Conservation (phyloP, 92 coral and sea anemone genomes). For the Bergia puertoricense region DNA sequence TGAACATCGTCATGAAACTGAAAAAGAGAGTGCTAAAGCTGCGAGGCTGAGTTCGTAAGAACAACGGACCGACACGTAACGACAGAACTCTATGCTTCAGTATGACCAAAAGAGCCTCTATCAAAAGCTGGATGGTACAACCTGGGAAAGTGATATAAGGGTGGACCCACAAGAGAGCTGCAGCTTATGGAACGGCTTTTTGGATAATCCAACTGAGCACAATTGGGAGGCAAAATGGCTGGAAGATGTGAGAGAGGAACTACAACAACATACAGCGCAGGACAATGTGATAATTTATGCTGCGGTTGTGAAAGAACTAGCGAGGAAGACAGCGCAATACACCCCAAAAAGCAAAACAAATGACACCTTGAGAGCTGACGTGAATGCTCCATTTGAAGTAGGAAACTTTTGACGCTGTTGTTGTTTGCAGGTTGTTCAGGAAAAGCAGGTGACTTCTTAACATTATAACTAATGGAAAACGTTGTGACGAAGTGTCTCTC, state of each 20-base stretch:
- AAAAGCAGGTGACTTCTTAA: no score
- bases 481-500: no score
- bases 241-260: constrained; percentile 27
- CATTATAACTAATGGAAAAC: no score
- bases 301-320: constrained; percentile 19
- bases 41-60: constrained; percentile 30
- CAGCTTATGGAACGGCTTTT: constrained; percentile 22
- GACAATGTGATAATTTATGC: not conserved
- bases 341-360: no score
- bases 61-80: constrained; percentile 23
- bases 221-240: constrained; percentile 40
- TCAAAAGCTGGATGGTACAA: no score
- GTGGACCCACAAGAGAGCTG: constrained; percentile 33
- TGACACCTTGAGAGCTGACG: no score
- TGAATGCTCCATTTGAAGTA: no score
- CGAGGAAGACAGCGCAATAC: constrained; percentile 7
- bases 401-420: no score
- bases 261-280: constrained; percentile 17
- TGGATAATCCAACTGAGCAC: constrained; percentile 43
- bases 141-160: not conserved
- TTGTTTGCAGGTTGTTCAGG: no score
- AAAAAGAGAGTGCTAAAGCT: constrained; percentile 35
- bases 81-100: constrained; percentile 1
- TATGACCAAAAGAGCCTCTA: no score
- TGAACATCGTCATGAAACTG: no score